Conservation (phyloP, 2,888 invertebrate genomes). For the Diogma glabrata region DNA sequence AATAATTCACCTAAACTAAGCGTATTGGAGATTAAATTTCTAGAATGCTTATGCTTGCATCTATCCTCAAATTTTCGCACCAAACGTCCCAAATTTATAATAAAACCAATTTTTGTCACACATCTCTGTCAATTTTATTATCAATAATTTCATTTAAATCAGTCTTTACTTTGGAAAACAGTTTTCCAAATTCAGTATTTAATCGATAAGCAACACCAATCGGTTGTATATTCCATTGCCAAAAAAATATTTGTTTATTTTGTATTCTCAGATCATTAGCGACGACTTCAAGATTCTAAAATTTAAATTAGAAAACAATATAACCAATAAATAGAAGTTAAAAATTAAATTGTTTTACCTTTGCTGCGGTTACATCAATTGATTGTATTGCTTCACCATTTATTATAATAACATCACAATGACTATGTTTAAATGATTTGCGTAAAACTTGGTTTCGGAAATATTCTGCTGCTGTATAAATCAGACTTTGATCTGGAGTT, state of each 20-base stretch:
- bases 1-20: too few relatives aligned
- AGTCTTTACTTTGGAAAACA: too few relatives aligned
- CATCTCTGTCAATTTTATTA: too few relatives aligned
- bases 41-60: too few relatives aligned
- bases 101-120: too few relatives aligned
- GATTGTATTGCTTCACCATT: conserved; percentile 50
- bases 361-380: conserved; percentile 50
- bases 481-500: conserved; percentile 56
- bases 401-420: conserved; percentile 52
- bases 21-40: too few relatives aligned
- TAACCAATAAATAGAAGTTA: conserved; percentile 6
- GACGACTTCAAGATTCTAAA: conserved; percentile 43
- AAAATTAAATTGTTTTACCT: conserved; percentile 33
- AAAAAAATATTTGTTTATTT: conserved; percentile 40
- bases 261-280: conserved; percentile 41
- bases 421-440: conserved; percentile 54
- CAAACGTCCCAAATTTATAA: too few relatives aligned
- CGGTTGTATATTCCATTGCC: conserved; percentile 38
- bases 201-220: conserved; percentile 24
- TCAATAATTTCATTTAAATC: too few relatives aligned
- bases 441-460: conserved; percentile 53
- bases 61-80: too few relatives aligned
- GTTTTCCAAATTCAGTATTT: too few relatives aligned
- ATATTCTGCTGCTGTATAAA: conserved; percentile 71
- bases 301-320: conserved; percentile 11